Percentiles rank a stretch among this genome's conserved stretches.
These are phyloP conservation scores for Neopipo cinnamomea DNA, from an alignment of 2,113 vertebrate species.

Conservation along the genomic window DNA sequence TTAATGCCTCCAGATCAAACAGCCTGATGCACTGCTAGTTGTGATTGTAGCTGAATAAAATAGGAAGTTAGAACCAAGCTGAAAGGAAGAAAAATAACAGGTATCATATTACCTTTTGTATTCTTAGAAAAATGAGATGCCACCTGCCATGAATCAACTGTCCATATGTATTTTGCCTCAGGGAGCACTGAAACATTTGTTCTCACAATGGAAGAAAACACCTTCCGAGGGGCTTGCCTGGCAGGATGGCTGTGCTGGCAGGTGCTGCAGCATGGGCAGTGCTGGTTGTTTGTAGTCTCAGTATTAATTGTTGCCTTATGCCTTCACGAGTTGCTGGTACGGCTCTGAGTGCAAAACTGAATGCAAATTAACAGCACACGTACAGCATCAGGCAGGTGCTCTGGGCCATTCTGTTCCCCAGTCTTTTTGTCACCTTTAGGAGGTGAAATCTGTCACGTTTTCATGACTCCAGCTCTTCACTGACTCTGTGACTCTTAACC, in stretches of 20 bases:
- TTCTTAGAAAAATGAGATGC: neutral
- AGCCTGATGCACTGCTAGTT: neutral
- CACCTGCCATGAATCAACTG: slow-evolving; percentile 5
- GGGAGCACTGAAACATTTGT: neutral
- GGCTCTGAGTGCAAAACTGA: neutral
- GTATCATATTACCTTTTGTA: neutral
- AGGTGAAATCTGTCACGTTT: neutral
- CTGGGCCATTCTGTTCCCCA: neutral
- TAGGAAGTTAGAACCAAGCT: neutral
- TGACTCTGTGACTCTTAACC: neutral
- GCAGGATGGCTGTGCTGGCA: neutral
- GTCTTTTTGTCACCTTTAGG: neutral
- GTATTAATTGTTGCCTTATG: neutral
- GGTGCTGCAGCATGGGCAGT: neutral
- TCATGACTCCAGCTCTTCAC: neutral
- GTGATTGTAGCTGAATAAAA: neutral
- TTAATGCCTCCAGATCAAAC: neutral
- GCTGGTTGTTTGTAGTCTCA: neutral
- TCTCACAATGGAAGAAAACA: neutral
- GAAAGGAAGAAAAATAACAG: neutral
- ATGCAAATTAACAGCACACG: neutral
- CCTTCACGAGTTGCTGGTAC: neutral
- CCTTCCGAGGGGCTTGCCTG: neutral
- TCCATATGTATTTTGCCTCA: neutral
- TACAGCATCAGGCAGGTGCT: neutral